Evolutionary conservation across 2,797 vertebrate genomes (phyloP).

Genomic region (Streptopelia turtur): DNA sequence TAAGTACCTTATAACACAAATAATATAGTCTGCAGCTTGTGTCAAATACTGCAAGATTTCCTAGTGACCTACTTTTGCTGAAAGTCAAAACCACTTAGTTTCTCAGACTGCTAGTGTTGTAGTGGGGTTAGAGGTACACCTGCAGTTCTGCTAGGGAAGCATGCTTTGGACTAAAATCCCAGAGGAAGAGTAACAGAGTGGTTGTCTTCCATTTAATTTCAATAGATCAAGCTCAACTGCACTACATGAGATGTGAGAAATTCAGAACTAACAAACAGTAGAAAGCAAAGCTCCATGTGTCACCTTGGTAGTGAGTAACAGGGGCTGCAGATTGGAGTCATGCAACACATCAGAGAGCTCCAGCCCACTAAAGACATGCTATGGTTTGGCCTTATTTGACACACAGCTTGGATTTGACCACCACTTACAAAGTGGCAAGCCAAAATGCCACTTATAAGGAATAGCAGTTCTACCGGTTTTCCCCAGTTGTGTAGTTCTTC

Average conservation of each 20-base stretch:
- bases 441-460: background rate
- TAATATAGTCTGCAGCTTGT: background rate
- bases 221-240: background rate
- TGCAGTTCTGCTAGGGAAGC: background rate
- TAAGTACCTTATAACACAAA: background rate
- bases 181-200: background rate
- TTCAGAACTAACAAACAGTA: background rate
- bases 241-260: background rate
- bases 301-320: background rate
- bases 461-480: background rate
- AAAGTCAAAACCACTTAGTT: background rate
- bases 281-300: background rate
- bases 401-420: background rate
- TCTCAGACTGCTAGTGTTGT: background rate
- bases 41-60: background rate
- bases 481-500: background rate
- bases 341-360: fast-evolving
- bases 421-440: background rate
- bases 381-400: background rate
- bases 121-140: background rate
- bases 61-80: background rate
- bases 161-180: background rate
- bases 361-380: background rate
- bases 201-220: background rate
- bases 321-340: background rate